Conservation (phyloP, 2,797 vertebrate genomes). For the Tinamus major region DNA sequence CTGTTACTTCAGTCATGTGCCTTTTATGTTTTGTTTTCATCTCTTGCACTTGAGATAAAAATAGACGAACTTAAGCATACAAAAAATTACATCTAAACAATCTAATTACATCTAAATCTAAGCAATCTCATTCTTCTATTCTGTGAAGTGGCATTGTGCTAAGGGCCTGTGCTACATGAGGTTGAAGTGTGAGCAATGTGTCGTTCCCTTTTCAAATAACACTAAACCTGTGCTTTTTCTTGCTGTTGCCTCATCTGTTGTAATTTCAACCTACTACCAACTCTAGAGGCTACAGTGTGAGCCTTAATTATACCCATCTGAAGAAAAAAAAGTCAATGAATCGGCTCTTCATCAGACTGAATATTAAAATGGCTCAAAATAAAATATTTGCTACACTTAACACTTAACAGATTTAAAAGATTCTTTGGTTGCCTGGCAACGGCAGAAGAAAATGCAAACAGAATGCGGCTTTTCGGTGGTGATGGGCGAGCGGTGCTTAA, state of each 20-base stretch:
- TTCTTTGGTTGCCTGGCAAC: conserved; percentile 80
- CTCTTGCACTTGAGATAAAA: neutral
- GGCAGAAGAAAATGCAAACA: conserved; percentile 57
- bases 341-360: conserved; percentile 63
- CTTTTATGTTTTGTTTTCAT: neutral
- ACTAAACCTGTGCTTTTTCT: neutral
- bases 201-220: neutral
- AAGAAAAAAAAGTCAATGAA: conserved; percentile 65
- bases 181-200: neutral
- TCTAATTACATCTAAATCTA: neutral
- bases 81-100: neutral
- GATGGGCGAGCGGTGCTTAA: neutral
- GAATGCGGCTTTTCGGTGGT: conserved; percentile 20
- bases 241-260: neutral
- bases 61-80: neutral
- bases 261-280: conserved; percentile 29
- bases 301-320: conserved; percentile 68
- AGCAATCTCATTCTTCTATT: neutral
- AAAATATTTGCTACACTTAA: conserved; percentile 66
- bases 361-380: conserved; percentile 67
- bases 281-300: conserved; percentile 5
- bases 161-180: neutral
- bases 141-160: neutral
- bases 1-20: neutral
- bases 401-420: conserved; percentile 65